Evolutionary conservation across 1,140 invertebrate species (phyloP).

Genomic region (Papilio polytes): DNA sequence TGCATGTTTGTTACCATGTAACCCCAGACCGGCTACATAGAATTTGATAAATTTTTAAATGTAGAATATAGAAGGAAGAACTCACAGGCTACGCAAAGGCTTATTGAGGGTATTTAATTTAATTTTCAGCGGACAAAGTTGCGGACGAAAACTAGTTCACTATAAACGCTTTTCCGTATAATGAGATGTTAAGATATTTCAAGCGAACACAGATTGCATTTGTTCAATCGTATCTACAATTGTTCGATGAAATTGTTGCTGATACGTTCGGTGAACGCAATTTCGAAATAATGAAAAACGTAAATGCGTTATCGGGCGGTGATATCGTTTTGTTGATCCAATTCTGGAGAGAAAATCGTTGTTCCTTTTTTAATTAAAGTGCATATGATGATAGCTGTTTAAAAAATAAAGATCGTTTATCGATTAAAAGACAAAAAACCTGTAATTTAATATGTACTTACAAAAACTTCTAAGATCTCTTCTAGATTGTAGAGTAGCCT

Average conservation of each 20-base stretch:
- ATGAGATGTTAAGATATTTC: constrained; percentile 6
- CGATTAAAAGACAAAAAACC: too few species aligned
- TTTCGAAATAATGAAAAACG: constrained; percentile 26
- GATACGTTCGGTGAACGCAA: constrained; percentile 23
- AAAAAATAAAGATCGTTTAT: too few species aligned
- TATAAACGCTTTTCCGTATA: neutral
- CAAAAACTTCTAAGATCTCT: too few species aligned
- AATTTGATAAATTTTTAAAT: too few species aligned
- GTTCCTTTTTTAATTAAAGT: constrained; percentile 1
- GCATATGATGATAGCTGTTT: neutral
- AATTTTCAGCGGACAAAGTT: too few species aligned
- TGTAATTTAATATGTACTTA: too few species aligned
- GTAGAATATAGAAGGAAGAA: too few species aligned
- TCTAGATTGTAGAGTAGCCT: too few species aligned
- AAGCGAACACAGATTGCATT: constrained; percentile 18
- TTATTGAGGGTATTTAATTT: too few species aligned
- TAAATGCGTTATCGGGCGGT: constrained; percentile 14
- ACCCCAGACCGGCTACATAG: too few species aligned
- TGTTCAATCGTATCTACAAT: constrained; percentile 8
- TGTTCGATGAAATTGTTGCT: constrained; percentile 21
- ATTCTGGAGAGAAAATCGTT: neutral
- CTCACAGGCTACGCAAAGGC: too few species aligned
- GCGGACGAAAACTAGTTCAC: neutral
- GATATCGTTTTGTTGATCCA: neutral
- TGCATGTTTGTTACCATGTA: too few species aligned